A percentile compares a stretch with the other conserved stretches of the same genome.
Conservation (phyloP, 2,888 invertebrate genomes). For the Urechis unicinctus region DNA sequence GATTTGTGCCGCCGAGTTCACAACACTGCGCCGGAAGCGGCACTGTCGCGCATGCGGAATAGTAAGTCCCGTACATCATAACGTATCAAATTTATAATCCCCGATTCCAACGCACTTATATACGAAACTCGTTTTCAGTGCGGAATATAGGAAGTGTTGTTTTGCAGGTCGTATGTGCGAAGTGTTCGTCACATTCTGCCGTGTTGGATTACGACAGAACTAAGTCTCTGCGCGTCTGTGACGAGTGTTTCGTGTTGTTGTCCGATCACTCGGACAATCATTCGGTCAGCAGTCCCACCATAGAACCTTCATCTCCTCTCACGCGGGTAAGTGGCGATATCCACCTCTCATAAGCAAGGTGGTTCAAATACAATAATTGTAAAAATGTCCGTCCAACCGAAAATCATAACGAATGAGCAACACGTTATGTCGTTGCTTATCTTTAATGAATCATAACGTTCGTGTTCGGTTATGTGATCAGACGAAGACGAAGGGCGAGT, state of each 20-base stretch:
- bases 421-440: too few species aligned
- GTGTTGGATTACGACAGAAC: neutral
- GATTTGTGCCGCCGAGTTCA: constrained; percentile 7
- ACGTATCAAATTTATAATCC: neutral
- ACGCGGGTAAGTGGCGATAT: too few species aligned
- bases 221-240: constrained; percentile 5
- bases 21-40: constrained; percentile 7
- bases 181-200: constrained; percentile 8
- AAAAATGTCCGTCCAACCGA: too few species aligned
- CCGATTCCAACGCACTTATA: too few species aligned
- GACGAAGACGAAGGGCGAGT: neutral
- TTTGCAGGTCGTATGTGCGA: constrained; percentile 10
- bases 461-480: neutral
- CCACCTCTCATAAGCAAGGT: too few species aligned
- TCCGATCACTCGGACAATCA: neutral
- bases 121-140: too few species aligned
- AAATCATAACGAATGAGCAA: too few species aligned
- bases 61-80: constrained; percentile 1
- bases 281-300: neutral
- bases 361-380: too few species aligned
- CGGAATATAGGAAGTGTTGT: too few species aligned
- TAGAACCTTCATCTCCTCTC: neutral
- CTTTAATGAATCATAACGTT: neutral
- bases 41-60: constrained; percentile 10
- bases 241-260: constrained; percentile 6